Evolutionary conservation across 2,888 invertebrate species (phyloP).

Genomic region (Oscheius sp.): DNA sequence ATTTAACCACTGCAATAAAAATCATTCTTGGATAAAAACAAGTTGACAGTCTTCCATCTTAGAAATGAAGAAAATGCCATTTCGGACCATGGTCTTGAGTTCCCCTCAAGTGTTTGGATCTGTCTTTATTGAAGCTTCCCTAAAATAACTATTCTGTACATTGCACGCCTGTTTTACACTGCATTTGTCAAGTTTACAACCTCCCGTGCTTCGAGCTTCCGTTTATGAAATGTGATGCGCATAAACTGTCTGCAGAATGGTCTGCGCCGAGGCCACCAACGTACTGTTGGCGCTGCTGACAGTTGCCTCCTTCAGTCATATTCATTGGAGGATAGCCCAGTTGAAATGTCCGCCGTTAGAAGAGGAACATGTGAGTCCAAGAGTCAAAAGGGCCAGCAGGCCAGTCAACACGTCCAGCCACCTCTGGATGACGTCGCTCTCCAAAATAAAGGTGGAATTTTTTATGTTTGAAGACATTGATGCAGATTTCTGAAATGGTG

Average conservation of each 20-base stretch:
- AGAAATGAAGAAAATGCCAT: too few relatives aligned
- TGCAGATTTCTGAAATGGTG: constrained; percentile 58
- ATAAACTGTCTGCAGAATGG: constrained; percentile 21
- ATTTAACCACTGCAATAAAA: too few relatives aligned
- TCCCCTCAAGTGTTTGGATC: too few relatives aligned
- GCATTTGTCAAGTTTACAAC: too few relatives aligned
- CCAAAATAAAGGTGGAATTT: constrained; percentile 49
- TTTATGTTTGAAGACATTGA: too few relatives aligned
- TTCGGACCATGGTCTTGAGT: too few relatives aligned
- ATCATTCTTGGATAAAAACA: too few relatives aligned
- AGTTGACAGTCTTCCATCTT: too few relatives aligned
- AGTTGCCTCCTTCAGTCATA: constrained; percentile 22
- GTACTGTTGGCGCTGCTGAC: constrained; percentile 14
- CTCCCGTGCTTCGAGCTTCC: constrained; percentile 3
- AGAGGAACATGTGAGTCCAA: background rate
- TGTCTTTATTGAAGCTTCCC: too few relatives aligned
- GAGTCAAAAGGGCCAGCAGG: constrained; percentile 8
- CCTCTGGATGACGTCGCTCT: constrained; percentile 61
- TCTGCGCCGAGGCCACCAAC: constrained; percentile 26
- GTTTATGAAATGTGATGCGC: constrained; percentile 20
- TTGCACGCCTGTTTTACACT: too few relatives aligned
- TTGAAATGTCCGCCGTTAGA: constrained; percentile 14
- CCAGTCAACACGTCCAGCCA: constrained; percentile 35
- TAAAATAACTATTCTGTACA: too few relatives aligned
- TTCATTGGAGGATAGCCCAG: constrained; percentile 19